Percentiles rank a stretch among this genome's conserved stretches.
phyloP scores from a whole-genome alignment of 2,797 vertebrate genomes.

The Odontamblyopus lacepedii region DNA sequence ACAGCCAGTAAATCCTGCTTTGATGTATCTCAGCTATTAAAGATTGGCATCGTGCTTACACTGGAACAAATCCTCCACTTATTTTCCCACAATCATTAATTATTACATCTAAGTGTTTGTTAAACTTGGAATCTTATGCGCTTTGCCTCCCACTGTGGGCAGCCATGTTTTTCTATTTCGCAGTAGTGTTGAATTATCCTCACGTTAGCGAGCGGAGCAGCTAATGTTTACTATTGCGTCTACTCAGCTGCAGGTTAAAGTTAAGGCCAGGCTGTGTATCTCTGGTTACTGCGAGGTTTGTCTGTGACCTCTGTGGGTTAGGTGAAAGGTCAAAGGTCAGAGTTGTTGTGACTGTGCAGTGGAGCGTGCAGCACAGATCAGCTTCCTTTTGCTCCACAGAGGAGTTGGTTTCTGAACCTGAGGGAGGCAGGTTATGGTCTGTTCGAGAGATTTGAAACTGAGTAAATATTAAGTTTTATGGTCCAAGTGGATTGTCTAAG shows the following conservation, averaged over 20 bases:
- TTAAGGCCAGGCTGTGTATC: slow-evolving; percentile 57
- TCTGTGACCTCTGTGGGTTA: slow-evolving; percentile 49
- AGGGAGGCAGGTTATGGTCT: slow-evolving; percentile 47
- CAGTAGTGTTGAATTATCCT: slow-evolving; percentile 22
- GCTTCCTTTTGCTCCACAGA: slow-evolving; percentile 54
- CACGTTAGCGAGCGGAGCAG: slow-evolving; percentile 26
- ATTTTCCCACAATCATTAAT: slow-evolving; percentile 7
- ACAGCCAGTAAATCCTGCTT: background rate
- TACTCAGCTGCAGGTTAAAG: slow-evolving; percentile 55
- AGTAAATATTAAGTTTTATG: background rate
- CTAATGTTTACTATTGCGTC: slow-evolving; percentile 71
- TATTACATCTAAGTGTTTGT: background rate
- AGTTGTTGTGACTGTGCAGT: slow-evolving; percentile 72
- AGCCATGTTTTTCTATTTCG: slow-evolving; percentile 14
- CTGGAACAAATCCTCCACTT: background rate
- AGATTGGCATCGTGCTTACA: background rate
- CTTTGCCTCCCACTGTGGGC: background rate
- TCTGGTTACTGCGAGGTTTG: slow-evolving; percentile 70
- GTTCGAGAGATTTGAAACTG: background rate
- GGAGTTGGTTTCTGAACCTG: slow-evolving; percentile 36
- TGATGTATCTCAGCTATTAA: background rate
- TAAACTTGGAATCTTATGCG: background rate
- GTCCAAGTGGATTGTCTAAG: background rate
- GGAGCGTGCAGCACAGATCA: slow-evolving; percentile 48
- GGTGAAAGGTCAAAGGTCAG: slow-evolving; percentile 55